phyloP scores from a whole-genome alignment of 2,113 vertebrate species.

The Columbina picui region DNA sequence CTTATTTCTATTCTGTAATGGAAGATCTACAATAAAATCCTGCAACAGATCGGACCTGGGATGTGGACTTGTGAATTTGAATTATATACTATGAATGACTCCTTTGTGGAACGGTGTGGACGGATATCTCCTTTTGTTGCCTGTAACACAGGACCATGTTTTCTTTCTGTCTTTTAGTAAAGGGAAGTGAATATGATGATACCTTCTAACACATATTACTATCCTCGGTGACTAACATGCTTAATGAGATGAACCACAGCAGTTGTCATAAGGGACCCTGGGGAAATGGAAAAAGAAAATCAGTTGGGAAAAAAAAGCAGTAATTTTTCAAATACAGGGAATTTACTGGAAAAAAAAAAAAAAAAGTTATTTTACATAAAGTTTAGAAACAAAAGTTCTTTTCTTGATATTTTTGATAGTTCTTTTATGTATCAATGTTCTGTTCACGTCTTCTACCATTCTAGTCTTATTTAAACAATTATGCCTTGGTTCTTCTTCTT shows the following conservation, averaged over 20 bases:
- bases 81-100: not conserved
- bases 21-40: not conserved
- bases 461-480: not conserved
- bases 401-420: not conserved
- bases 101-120: not conserved
- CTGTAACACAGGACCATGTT: not conserved
- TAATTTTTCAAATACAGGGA: not conserved
- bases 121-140: not conserved
- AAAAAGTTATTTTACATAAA: not conserved
- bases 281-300: not conserved
- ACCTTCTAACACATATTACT: not conserved
- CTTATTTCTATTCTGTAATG: not conserved
- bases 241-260: not conserved
- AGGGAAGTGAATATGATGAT: not conserved
- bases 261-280: not conserved
- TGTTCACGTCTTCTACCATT: not conserved
- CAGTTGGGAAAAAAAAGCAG: fast-evolving
- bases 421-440: not conserved
- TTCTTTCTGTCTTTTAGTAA: not conserved
- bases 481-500: not conserved
- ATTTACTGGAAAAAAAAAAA: not conserved
- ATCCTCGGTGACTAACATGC: not conserved
- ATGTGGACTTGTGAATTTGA: not conserved
- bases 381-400: not conserved
- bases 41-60: not conserved